A percentile compares a stretch with the other conserved stretches of the same genome.
Evolutionary conservation across 1,140 invertebrate genomes (phyloP).

Genomic region (Bombus breviceps): DNA sequence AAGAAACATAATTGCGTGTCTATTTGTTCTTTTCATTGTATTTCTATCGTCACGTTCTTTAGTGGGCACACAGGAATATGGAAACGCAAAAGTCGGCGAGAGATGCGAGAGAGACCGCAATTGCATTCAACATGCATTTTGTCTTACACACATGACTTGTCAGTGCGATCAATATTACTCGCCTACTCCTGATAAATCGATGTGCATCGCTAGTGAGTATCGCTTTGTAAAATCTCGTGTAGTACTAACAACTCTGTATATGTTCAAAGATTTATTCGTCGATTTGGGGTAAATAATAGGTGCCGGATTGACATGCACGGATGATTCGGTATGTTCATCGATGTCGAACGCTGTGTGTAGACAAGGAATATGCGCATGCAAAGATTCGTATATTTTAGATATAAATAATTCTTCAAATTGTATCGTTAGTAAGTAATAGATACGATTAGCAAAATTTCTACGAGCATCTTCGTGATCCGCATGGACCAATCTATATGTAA

Average conservation of each 20-base stretch:
- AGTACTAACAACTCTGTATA: neutral
- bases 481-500: neutral
- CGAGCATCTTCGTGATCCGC: neutral
- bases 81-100: conserved; percentile 21
- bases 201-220: conserved; percentile 67
- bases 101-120: conserved; percentile 61
- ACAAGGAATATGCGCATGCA: conserved; percentile 63
- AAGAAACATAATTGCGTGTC: neutral
- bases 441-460: neutral
- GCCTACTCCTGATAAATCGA: conserved; percentile 50
- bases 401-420: conserved; percentile 69
- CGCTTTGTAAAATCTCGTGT: neutral
- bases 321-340: conserved; percentile 37
- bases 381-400: conserved; percentile 63
- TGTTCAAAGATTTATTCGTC: neutral
- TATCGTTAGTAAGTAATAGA: conserved; percentile 58
- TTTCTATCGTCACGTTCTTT: neutral
- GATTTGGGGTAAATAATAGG: conserved; percentile 39
- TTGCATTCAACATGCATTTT: conserved; percentile 65
- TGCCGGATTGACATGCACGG: conserved; percentile 49
- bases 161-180: conserved; percentile 61
- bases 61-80: neutral
- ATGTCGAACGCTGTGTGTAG: conserved; percentile 65
- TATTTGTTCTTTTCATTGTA: neutral
- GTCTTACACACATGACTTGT: conserved; percentile 56